Conservation (phyloP, 2,113 vertebrate genomes). For the Ceuthmochares aereus region DNA sequence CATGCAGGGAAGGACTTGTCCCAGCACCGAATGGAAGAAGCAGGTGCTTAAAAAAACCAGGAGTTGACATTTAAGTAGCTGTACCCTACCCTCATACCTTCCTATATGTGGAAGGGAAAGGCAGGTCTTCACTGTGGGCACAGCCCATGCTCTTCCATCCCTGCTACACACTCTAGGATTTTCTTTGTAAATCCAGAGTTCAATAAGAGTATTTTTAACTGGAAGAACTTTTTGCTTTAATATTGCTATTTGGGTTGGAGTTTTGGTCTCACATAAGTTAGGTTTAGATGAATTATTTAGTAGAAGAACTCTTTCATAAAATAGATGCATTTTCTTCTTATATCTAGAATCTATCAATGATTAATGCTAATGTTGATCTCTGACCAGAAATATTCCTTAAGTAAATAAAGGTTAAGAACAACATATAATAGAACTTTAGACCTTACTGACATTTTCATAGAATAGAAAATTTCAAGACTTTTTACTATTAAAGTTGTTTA, state of each 20-base stretch:
- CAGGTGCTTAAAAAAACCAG: neutral
- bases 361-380: conserved; percentile 23
- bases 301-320: neutral
- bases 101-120: neutral
- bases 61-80: neutral
- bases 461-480: conserved; percentile 5
- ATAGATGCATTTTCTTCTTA: neutral
- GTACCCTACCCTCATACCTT: accelerated
- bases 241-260: neutral
- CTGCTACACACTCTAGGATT: neutral
- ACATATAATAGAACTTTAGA: conserved; percentile 29
- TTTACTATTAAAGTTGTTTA: neutral
- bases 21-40: neutral
- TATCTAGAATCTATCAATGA: conserved; percentile 39
- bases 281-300: neutral
- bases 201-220: neutral
- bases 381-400: neutral
- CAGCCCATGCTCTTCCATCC: neutral
- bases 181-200: neutral
- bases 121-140: accelerated
- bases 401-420: conserved; percentile 42
- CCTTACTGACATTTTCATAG: neutral
- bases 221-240: neutral
- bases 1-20: neutral
- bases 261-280: neutral